phyloP scores from a whole-genome alignment of 2,113 vertebrate species.

The Lophotis ruficrista region DNA sequence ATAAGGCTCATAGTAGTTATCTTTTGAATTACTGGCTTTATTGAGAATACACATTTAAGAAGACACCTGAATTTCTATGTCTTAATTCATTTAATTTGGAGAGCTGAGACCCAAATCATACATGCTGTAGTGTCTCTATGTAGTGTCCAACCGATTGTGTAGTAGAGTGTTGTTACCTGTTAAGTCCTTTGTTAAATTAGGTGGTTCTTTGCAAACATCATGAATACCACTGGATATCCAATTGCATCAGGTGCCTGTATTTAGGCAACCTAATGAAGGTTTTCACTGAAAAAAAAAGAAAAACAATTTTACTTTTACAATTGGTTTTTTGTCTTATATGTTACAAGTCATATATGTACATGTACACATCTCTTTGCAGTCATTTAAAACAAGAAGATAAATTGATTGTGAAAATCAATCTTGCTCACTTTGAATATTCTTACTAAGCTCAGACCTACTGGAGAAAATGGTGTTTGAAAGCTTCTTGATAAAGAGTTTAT shows the following conservation, averaged over 20 bases:
- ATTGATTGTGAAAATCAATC: neutral
- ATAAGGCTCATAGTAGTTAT: neutral
- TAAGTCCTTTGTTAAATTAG: neutral
- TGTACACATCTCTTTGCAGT: neutral
- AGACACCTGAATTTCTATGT: neutral
- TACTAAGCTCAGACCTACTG: neutral
- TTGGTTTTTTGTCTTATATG: neutral
- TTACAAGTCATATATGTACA: neutral
- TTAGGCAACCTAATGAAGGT: neutral
- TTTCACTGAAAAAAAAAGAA: neutral
- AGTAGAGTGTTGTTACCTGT: neutral
- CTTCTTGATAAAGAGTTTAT: neutral
- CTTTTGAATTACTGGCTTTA: neutral
- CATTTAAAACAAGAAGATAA: neutral
- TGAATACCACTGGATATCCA: neutral
- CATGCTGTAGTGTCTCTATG: neutral
- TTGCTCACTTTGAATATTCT: neutral
- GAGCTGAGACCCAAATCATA: neutral
- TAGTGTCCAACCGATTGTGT: neutral
- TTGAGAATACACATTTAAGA: neutral
- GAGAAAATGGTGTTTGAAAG: neutral
- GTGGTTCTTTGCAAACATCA: neutral
- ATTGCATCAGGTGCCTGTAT: neutral
- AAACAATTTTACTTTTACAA: neutral
- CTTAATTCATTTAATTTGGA: neutral